A percentile compares a stretch with the other conserved stretches of the same genome.
phyloP scores from a whole-genome alignment of 1,140 invertebrate species.

The Lasaia peninsularis region DNA sequence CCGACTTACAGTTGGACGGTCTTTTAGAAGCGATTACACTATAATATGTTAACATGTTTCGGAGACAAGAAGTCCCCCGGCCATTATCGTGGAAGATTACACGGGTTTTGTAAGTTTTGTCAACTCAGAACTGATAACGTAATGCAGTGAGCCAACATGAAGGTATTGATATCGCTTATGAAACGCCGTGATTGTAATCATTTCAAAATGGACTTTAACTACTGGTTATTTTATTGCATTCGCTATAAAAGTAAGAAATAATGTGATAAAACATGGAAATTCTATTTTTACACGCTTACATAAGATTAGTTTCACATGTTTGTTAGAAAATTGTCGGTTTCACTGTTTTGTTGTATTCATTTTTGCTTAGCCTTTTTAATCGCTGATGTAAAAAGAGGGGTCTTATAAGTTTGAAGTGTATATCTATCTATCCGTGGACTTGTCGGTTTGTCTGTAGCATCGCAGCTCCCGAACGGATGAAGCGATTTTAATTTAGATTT shows the following conservation, averaged over 20 bases:
- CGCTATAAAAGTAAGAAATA: slow-evolving; percentile 9
- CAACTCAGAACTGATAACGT: slow-evolving; percentile 10
- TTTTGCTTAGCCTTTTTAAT: too few species aligned
- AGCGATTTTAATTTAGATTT: too few species aligned
- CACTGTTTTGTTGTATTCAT: too few species aligned
- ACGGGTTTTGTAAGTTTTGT: slow-evolving; percentile 8
- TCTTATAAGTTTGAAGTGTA: too few species aligned
- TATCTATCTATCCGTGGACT: too few species aligned
- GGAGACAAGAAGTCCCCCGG: background rate
- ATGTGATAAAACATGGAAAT: slow-evolving; percentile 4
- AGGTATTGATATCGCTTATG: slow-evolving; percentile 9
- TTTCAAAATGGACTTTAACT: slow-evolving; percentile 1
- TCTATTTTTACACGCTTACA: slow-evolving; percentile 2
- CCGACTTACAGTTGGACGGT: too few species aligned
- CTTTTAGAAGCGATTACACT: too few species aligned
- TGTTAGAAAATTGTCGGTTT: background rate
- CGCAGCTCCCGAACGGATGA: too few species aligned
- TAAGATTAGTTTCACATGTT: background rate
- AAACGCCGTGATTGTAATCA: slow-evolving; percentile 4
- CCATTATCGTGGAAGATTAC: slow-evolving; percentile 5
- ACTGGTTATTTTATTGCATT: background rate
- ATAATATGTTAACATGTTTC: too few species aligned
- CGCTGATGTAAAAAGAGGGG: too few species aligned
- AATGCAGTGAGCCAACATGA: slow-evolving; percentile 8
- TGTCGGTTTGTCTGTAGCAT: too few species aligned